A percentile compares a stretch with the other conserved stretches of the same genome.
phyloP scores from a whole-genome alignment of 1,140 invertebrate species.

The Nephila pilipes region DNA sequence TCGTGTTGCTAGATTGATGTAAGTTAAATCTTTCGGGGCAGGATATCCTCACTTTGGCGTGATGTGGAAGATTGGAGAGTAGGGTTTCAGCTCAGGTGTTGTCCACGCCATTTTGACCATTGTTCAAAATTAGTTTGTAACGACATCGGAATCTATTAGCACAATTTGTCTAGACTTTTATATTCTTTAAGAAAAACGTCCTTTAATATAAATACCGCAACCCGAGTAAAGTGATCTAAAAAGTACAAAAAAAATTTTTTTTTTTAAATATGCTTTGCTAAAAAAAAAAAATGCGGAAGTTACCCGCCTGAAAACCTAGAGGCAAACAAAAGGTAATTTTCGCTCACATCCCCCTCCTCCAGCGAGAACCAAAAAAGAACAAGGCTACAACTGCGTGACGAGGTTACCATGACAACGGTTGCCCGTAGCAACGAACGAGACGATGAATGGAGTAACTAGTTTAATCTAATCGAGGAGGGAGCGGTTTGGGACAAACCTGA shows the following conservation, averaged over 20 bases:
- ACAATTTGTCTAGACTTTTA: neutral
- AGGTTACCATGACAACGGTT: slow-evolving; percentile 67
- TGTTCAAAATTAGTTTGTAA: too few relatives aligned
- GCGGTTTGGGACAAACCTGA: slow-evolving; percentile 60
- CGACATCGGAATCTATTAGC: too few relatives aligned
- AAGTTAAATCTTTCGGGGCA: too few relatives aligned
- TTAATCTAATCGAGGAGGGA: slow-evolving; percentile 70
- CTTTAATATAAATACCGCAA: neutral
- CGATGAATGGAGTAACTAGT: slow-evolving; percentile 76
- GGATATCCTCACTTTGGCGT: too few relatives aligned
- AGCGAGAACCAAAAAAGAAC: neutral
- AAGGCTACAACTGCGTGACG: slow-evolving; percentile 71
- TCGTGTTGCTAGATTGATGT: too few relatives aligned
- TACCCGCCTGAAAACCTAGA: neutral
- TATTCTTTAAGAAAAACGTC: neutral
- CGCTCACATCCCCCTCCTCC: neutral
- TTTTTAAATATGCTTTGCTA: too few relatives aligned
- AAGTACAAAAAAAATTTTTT: too few relatives aligned
- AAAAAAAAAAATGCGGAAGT: neutral
- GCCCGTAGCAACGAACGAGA: slow-evolving; percentile 60
- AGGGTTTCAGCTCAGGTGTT: too few relatives aligned
- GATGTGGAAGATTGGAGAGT: too few relatives aligned
- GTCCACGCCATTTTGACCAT: too few relatives aligned
- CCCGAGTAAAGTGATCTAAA: neutral
- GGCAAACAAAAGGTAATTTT: slow-evolving; percentile 5